These are phyloP conservation scores for Tetranychus cinnabarinus DNA, from an alignment of 1,140 invertebrate genomes.

Conservation along the genomic window DNA sequence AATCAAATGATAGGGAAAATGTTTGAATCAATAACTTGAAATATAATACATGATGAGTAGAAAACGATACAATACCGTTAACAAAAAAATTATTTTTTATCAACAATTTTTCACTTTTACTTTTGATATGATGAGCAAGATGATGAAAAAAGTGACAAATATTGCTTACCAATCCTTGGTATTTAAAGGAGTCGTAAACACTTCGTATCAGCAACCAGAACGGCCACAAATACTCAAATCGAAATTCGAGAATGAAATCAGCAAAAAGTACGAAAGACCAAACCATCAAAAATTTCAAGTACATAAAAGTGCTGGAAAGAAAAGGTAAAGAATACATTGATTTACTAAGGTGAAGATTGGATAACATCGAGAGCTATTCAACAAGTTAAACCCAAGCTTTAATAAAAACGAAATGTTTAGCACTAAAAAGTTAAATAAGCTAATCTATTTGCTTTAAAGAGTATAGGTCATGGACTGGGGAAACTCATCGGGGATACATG, in stretches of 20 bases:
- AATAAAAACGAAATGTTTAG: no score
- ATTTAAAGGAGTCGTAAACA: conserved; percentile 93
- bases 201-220: conserved; percentile 89
- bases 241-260: conserved; percentile 92
- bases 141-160: conserved; percentile 25
- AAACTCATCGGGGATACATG: no score
- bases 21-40: no score
- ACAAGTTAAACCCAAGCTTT: no score
- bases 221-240: conserved; percentile 97
- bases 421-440: no score
- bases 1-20: no score
- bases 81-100: no score
- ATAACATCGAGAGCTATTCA: neutral
- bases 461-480: no score
- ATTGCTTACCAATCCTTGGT: conserved; percentile 53
- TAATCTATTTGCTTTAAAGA: no score
- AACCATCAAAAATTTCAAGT: conserved; percentile 82
- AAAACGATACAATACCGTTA: no score
- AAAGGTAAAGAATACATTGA: conserved; percentile 20
- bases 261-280: conserved; percentile 85
- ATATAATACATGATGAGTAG: no score
- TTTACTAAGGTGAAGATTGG: neutral
- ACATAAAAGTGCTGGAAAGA: conserved; percentile 42
- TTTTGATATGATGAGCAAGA: neutral
- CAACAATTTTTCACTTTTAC: no score